Conservation (phyloP, 2,888 invertebrate genomes). For the Marronus borbonicus region DNA sequence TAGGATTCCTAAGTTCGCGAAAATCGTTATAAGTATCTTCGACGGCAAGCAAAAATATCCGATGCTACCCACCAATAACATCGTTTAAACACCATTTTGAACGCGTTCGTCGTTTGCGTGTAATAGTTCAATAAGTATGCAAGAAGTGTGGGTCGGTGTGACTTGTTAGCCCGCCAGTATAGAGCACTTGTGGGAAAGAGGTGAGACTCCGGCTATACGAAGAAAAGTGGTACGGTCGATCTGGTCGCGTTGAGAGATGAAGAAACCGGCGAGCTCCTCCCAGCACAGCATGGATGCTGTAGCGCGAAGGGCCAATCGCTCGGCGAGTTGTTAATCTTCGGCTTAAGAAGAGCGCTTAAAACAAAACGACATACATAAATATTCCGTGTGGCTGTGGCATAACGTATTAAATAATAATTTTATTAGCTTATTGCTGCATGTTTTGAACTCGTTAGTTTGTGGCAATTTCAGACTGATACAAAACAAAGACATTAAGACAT, state of each 20-base stretch:
- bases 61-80: no score
- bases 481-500: no score
- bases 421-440: no score
- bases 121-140: constrained; percentile 27
- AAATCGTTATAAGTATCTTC: no score
- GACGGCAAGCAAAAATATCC: no score
- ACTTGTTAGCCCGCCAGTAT: constrained; percentile 16
- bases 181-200: constrained; percentile 15
- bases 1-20: no score
- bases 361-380: constrained; percentile 19
- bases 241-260: constrained; percentile 56
- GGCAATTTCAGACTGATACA: no score
- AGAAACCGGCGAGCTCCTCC: constrained; percentile 67
- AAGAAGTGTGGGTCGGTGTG: constrained; percentile 9
- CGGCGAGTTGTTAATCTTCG: constrained; percentile 52
- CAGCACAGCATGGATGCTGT: constrained; percentile 72
- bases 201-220: constrained; percentile 11
- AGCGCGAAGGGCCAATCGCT: constrained; percentile 67
- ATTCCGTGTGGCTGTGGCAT: not conserved
- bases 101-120: not conserved
- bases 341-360: constrained; percentile 51
- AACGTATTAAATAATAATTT: not conserved
- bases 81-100: constrained; percentile 8
- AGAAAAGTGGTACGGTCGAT: constrained; percentile 39
- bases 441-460: no score